These are phyloP conservation scores for Eristalis tenax DNA, from an alignment of 2,888 invertebrate species.

Conservation along the genomic window DNA sequence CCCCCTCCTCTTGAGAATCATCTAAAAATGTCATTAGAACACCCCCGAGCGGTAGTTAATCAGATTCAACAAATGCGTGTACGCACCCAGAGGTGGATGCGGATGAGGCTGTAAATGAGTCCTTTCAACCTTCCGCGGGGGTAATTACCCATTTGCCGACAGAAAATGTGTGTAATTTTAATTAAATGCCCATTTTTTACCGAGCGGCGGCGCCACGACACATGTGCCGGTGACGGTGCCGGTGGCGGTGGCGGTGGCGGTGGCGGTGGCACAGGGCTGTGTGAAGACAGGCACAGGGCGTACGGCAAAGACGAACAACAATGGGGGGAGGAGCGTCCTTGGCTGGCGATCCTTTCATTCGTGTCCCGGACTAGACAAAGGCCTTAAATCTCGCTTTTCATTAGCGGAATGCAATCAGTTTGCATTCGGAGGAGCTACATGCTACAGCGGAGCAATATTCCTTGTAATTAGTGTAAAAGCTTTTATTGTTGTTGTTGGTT, in stretches of 20 bases:
- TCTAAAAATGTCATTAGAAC: slow-evolving; percentile 18
- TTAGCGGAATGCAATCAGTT: slow-evolving; percentile 64
- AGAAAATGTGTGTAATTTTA: slow-evolving; percentile 36
- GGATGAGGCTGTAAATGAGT: slow-evolving; percentile 1
- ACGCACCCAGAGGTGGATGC: not conserved
- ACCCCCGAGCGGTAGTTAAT: slow-evolving; percentile 50
- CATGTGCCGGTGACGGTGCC: not conserved
- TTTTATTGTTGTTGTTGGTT: slow-evolving; percentile 5
- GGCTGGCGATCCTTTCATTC: not conserved
- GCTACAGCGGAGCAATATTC: slow-evolving; percentile 26
- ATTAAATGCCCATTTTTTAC: slow-evolving; percentile 34
- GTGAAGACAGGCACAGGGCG: not conserved
- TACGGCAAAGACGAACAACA: not conserved
- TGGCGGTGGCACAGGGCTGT: not conserved
- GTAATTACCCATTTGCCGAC: slow-evolving; percentile 29
- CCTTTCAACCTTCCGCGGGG: slow-evolving; percentile 24
- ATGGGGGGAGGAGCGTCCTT: not conserved
- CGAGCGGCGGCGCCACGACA: not conserved
- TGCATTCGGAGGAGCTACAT: slow-evolving; percentile 46
- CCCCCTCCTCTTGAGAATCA: no score
- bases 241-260: not conserved
- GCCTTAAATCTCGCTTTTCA: slow-evolving; percentile 58
- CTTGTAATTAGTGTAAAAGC: slow-evolving; percentile 68
- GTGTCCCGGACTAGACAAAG: slow-evolving; percentile 2
- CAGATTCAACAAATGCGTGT: slow-evolving; percentile 42